Evolutionary conservation across 2,797 vertebrate species (phyloP), one percentile per base, ranked within the genome.

Genomic region (Periophthalmus magnuspinnatus): DNA sequence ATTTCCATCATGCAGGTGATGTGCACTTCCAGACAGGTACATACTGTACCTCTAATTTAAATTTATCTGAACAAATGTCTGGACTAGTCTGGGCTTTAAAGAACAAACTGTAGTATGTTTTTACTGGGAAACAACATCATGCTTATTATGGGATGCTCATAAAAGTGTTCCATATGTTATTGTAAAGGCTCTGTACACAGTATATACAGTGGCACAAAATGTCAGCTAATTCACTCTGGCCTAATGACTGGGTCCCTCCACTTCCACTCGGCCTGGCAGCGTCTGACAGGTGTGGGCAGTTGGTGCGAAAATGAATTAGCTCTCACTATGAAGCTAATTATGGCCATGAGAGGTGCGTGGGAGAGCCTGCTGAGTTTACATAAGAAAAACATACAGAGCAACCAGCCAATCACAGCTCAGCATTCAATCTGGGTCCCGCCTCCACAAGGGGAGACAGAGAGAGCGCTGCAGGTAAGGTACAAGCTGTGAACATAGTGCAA

Each of bases 261-360:
- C 28, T 28, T 28, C 28, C 28, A 28, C 28, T 28, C 28, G 3
- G 28, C 28, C 28, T 28, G 19, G 86, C 80, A 76, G 72, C 64
- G 84, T 59, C 69, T 90, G 91, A 88, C 75, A 92, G 76, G 79
- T 83, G 84, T 84, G 84, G 91, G 86, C 86, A 87, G 85, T 89
- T 91, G 86, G 92, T 65, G 82, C 81, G 81, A 84, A 93, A 93
- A 94, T 91, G 86, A 91, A 93, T 94, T 88, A 80, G 77, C 81
- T 90, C 71, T 89, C 81, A 84, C 79, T 74, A 65, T 77, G 59
- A 72, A 88, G 83, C 89, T 91, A 89, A 92, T 88, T 91, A 91
- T 84, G 76, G 86, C 74, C 62, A 86, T 65, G 76, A 66, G 70
- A 85, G 76, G 81, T 47, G 82, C 78, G 85, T 82, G 80, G 83